Conservation (phyloP, 1,140 invertebrate species). For the Linepithema humile region DNA sequence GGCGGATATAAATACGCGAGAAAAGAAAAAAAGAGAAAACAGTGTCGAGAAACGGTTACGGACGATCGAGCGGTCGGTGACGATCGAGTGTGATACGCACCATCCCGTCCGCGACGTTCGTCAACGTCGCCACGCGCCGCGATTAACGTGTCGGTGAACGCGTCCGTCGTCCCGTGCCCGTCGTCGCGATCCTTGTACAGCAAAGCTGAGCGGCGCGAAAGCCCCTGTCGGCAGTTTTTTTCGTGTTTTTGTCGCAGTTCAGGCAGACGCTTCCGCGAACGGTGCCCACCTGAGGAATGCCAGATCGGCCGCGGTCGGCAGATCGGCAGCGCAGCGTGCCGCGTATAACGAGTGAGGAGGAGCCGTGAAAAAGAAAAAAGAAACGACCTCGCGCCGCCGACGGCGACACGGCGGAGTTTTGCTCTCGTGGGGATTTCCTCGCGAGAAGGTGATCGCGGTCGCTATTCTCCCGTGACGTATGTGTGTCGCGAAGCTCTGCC, state of each 20-base stretch:
- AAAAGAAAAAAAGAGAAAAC: conserved; percentile 62
- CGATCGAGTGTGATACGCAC: conserved; percentile 40
- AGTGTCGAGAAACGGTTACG: conserved; percentile 63
- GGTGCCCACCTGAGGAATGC: conserved; percentile 83
- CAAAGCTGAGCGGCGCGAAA: background rate
- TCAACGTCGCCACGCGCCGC: conserved; percentile 39
- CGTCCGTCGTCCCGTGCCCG: background rate
- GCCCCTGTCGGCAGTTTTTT: conserved; percentile 23
- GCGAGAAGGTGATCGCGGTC: conserved; percentile 61
- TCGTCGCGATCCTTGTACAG: conserved; percentile 7
- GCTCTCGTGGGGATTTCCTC: conserved; percentile 57
- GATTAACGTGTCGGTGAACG: conserved; percentile 25
- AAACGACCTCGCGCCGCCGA: conserved; percentile 45
- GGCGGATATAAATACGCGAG: conserved; percentile 79
- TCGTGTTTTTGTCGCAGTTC: conserved; percentile 12
- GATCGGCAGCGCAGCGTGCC: conserved; percentile 48
- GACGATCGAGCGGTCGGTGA: conserved; percentile 51
- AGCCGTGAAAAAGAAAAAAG: conserved; percentile 25
- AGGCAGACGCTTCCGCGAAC: conserved; percentile 54
- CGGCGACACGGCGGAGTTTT: conserved; percentile 73
- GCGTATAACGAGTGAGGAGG: conserved; percentile 40
- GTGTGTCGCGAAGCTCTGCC: conserved; percentile 79
- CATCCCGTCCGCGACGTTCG: conserved; percentile 32
- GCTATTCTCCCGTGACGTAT: conserved; percentile 78
- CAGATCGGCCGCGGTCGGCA: conserved; percentile 60